Base-by-base conservation (phyloP, 2,797 vertebrate genomes). In the Typhlichthys eigenmanni region DNA sequence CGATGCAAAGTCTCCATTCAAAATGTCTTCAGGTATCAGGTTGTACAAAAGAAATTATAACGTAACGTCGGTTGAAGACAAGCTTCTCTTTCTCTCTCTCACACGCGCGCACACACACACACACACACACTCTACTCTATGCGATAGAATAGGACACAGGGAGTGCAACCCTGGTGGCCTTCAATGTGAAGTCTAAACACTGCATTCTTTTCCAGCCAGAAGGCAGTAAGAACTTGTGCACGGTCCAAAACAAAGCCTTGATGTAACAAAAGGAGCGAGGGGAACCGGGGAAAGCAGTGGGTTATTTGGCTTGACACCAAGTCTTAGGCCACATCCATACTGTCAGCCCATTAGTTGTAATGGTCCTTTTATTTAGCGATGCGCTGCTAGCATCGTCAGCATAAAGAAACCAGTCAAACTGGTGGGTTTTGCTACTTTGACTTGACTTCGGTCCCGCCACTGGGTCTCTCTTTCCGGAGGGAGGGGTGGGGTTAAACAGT, bases 81-180 rank as follows among this genome's bases (percentile, higher is more conserved):
- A 55, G 17, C 66, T 71, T 64, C 47, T 84, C 71, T 72, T 74
- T 74, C 61, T 83, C 72, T 74, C 75, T 71, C 72, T 69, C 76
- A 88, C 90, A 89, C 89, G 86, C 54, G 1, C 53, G n/a, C 54
- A 62, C 47, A 84, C 72, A 8, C 76, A 88, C 89, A 90, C 89
- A 88, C 54, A 5, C 53, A 32, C 54, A 62, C 47, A 84, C 72
- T 72, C 16, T 17, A 17, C 75, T 76, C 63, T 81, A 91, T 91
- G 90, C 89, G 90, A 85, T 84, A 82, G 71, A 76, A 85, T 89
- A 88, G 84, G 72, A 76, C 76, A 83, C 87, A 87, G 81, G 84
- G 87, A 85, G 86, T 89, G 81, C 34, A 38, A 5, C 86, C 46
- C 62, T 78, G 67, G 69, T 71, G 63, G 73, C 80, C 76, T 72